phyloP scores from a whole-genome alignment of 2,888 invertebrate species.

The Caenorhabditis uteleia region DNA sequence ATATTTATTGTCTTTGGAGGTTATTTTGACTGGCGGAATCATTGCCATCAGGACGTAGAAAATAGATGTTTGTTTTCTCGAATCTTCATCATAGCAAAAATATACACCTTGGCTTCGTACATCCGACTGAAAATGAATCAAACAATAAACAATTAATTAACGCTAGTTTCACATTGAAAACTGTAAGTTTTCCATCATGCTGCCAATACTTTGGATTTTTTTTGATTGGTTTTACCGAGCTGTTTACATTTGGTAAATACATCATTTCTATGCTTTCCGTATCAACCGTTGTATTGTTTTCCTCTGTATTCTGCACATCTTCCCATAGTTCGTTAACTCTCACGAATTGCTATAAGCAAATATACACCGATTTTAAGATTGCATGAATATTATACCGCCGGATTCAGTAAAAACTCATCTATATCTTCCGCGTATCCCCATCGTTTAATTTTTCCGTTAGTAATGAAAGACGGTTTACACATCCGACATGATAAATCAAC shows the following conservation, averaged over 20 bases:
- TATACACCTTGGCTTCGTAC: constrained; percentile 42
- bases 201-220: constrained; percentile 30
- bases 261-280: too few relatives aligned
- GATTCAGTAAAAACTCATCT: constrained; percentile 39
- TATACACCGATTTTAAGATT: neutral
- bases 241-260: constrained; percentile 5
- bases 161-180: constrained; percentile 19
- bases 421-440: constrained; percentile 46
- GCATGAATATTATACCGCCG: constrained; percentile 8
- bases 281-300: neutral
- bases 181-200: constrained; percentile 41
- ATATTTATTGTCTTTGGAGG: constrained; percentile 1
- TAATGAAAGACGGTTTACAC: constrained; percentile 39
- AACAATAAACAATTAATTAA: constrained; percentile 5
- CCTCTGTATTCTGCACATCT: constrained; percentile 15
- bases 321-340: constrained; percentile 24
- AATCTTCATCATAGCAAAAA: constrained; percentile 46
- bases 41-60: constrained; percentile 44
- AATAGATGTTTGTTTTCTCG: constrained; percentile 27
- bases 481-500: constrained; percentile 51
- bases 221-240: constrained; percentile 2
- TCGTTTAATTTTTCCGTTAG: constrained; percentile 52
- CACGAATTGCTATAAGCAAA: constrained; percentile 12
- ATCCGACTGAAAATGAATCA: constrained; percentile 24
- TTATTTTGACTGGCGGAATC: constrained; percentile 34